Percentiles rank a stretch among this genome's conserved stretches.
These are phyloP conservation scores for Chrysomela aeneicollis DNA, from an alignment of 2,888 invertebrate species.

Conservation along the genomic window DNA sequence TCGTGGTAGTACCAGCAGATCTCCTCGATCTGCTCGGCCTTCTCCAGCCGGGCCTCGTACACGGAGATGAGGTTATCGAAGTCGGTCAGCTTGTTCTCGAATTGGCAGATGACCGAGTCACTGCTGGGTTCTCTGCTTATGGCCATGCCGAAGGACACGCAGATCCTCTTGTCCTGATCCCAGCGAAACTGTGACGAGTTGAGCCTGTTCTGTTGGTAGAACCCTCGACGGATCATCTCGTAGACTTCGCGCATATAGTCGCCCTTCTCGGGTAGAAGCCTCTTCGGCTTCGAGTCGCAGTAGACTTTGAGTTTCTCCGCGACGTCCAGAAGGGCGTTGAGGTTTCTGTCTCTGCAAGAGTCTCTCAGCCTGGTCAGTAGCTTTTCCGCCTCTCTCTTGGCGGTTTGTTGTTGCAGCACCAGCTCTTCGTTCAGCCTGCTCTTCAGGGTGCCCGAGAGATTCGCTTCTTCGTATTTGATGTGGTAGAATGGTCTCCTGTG, in stretches of 20 bases:
- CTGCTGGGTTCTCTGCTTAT: slow-evolving; percentile 51
- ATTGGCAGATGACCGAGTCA: slow-evolving; percentile 57
- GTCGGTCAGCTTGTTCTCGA: slow-evolving; percentile 52
- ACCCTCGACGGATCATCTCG: slow-evolving; percentile 57
- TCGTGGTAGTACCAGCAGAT: slow-evolving; percentile 63
- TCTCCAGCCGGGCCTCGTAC: slow-evolving; percentile 50
- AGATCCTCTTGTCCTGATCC: slow-evolving; percentile 52
- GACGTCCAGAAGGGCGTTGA: slow-evolving; percentile 45
- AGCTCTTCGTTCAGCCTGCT: slow-evolving; percentile 52
- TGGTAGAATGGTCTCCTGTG: slow-evolving; percentile 61
- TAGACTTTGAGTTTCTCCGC: slow-evolving; percentile 58
- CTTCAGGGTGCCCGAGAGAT: slow-evolving; percentile 51
- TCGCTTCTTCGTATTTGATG: slow-evolving; percentile 56
- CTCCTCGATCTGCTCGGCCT: slow-evolving; percentile 56
- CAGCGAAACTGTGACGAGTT: slow-evolving; percentile 42
- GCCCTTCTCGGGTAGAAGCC: slow-evolving; percentile 58
- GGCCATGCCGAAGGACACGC: slow-evolving; percentile 52
- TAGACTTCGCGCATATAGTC: slow-evolving; percentile 58
- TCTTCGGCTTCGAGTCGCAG: slow-evolving; percentile 58
- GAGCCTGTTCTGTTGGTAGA: slow-evolving; percentile 61
- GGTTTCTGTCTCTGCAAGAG: slow-evolving; percentile 46
- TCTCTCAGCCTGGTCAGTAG: slow-evolving; percentile 54
- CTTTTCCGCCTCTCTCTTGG: slow-evolving; percentile 55
- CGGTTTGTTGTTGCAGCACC: slow-evolving; percentile 50
- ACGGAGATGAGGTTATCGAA: slow-evolving; percentile 49